These are phyloP conservation scores for Paratrypauchen microcephalus DNA, from an alignment of 2,797 vertebrate species.

Conservation along the genomic window DNA sequence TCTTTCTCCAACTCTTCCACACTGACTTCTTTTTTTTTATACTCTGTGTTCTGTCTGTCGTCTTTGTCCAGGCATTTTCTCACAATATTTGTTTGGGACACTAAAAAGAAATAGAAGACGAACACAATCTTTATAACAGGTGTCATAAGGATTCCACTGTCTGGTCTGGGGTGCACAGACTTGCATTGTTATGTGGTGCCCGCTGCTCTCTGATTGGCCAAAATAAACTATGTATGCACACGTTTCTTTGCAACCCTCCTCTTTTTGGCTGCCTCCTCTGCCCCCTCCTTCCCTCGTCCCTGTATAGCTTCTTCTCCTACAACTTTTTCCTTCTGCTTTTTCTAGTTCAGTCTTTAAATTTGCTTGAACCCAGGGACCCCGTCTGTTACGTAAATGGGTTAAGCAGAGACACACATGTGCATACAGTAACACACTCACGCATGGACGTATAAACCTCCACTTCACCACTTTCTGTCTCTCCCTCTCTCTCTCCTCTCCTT, in stretches of 20 bases:
- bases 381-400: slow-evolving; percentile 70
- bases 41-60: slow-evolving; percentile 55
- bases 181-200: slow-evolving; percentile 44
- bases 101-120: too few species aligned
- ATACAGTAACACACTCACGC: slow-evolving; percentile 52
- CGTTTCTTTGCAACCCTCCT: slow-evolving; percentile 33
- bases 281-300: slow-evolving; percentile 37
- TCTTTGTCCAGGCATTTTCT: slow-evolving; percentile 54
- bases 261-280: slow-evolving; percentile 38
- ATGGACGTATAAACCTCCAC: slow-evolving; percentile 55
- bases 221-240: slow-evolving; percentile 29
- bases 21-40: slow-evolving; percentile 42
- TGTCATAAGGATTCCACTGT: slow-evolving; percentile 35
- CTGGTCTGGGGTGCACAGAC: slow-evolving; percentile 39
- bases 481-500: too few species aligned
- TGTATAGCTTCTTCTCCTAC: slow-evolving; percentile 53
- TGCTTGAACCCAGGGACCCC: slow-evolving; percentile 68
- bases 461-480: slow-evolving; percentile 30
- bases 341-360: slow-evolving; percentile 67
- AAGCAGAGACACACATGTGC: slow-evolving; percentile 70
- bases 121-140: slow-evolving; percentile 51
- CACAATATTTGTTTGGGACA: slow-evolving; percentile 35
- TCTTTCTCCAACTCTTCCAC: slow-evolving; percentile 47
- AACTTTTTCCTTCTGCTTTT: slow-evolving; percentile 42
- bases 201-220: slow-evolving; percentile 22